phyloP scores from a whole-genome alignment of 2,113 vertebrate species.

The Cynopterus brachyotis region DNA sequence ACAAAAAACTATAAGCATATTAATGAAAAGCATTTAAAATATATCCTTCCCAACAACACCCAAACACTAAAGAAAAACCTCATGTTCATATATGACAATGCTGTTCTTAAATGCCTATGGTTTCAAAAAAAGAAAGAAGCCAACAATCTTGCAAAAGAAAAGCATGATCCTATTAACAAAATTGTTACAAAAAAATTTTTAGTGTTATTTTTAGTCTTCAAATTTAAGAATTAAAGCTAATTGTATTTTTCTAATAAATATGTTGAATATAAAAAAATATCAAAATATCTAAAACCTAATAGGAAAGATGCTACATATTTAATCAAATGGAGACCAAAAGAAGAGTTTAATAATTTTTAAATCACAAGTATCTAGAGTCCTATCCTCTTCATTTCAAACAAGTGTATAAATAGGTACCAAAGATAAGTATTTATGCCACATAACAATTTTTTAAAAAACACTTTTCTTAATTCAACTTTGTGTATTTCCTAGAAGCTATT shows the following conservation, averaged over 20 bases:
- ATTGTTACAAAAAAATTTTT: neutral
- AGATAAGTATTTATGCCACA: neutral
- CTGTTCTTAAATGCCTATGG: neutral
- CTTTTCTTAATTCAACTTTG: slow-evolving; percentile 46
- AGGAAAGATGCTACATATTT: neutral
- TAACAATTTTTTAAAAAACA: neutral
- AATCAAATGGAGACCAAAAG: slow-evolving; percentile 4
- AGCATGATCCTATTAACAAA: neutral
- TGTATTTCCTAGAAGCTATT: slow-evolving; percentile 12
- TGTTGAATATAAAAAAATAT: neutral
- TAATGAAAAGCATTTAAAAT: slow-evolving; percentile 15
- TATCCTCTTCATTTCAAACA: neutral
- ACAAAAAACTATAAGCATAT: neutral
- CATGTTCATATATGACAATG: neutral
- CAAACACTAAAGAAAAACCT: slow-evolving; percentile 32
- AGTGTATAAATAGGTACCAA: neutral
- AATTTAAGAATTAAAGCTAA: slow-evolving; percentile 43
- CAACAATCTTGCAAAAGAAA: neutral
- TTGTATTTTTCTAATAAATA: slow-evolving; percentile 11
- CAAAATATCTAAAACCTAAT: neutral
- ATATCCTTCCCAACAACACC: neutral
- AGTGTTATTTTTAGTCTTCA: slow-evolving; percentile 14
- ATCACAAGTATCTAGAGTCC: neutral
- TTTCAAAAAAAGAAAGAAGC: neutral
- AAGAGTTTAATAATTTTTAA: neutral